Conservation (phyloP, 2,113 vertebrate genomes). For the Catharus minimus region DNA sequence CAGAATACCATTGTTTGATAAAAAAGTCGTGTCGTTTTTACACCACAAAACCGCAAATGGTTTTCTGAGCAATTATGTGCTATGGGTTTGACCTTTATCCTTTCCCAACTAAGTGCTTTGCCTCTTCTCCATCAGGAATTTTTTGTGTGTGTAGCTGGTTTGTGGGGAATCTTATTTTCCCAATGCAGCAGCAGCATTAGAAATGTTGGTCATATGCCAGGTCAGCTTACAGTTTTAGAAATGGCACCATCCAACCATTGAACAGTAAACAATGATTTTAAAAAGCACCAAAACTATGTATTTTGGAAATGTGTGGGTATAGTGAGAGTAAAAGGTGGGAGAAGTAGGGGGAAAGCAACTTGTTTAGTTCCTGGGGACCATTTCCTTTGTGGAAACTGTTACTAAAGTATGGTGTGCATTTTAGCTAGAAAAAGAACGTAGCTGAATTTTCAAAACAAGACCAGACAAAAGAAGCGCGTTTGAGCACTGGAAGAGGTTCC, state of each 20-base stretch:
- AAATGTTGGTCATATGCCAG: background rate
- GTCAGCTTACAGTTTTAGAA: background rate
- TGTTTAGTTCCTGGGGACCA: background rate
- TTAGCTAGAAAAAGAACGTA: background rate
- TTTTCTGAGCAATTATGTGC: background rate
- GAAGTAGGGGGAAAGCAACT: background rate
- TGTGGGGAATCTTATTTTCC: background rate
- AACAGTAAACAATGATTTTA: background rate
- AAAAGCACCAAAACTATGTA: background rate
- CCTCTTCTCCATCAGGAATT: background rate
- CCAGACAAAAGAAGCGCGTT: background rate
- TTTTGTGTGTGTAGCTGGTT: conserved; percentile 15
- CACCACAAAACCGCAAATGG: conserved; percentile 7
- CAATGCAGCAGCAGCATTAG: background rate
- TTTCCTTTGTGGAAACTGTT: background rate
- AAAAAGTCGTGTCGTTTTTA: conserved; percentile 17
- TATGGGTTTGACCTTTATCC: background rate
- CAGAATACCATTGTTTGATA: background rate
- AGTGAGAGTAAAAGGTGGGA: background rate
- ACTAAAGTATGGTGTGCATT: background rate
- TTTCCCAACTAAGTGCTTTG: background rate
- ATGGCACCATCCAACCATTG: background rate
- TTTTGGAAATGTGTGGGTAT: background rate
- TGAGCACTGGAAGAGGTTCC: background rate
- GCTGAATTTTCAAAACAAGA: background rate